phyloP scores from a whole-genome alignment of 2,797 vertebrate species.

The Siniperca obscura region DNA sequence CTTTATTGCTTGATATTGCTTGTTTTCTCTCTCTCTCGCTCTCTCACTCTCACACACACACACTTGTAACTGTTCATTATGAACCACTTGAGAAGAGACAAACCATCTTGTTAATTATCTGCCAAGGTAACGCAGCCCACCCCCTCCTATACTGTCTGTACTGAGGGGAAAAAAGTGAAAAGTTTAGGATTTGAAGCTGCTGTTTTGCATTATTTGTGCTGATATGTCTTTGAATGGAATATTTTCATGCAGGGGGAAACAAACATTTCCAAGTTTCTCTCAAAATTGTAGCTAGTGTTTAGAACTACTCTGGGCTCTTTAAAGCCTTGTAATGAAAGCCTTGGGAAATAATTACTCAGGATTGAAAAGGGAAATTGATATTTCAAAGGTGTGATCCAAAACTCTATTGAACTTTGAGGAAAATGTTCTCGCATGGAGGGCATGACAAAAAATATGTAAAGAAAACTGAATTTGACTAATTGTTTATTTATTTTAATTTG shows the following conservation, averaged over 20 bases:
- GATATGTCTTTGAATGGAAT: background rate
- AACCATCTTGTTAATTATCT: background rate
- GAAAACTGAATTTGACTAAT: too few relatives aligned
- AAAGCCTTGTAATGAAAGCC: too few relatives aligned
- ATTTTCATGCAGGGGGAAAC: too few relatives aligned
- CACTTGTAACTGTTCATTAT: background rate
- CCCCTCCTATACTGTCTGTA: background rate
- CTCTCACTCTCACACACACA: background rate
- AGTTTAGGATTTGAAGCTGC: conserved; percentile 3
- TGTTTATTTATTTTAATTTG: too few relatives aligned
- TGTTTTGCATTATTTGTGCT: background rate
- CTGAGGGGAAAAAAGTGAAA: background rate
- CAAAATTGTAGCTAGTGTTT: too few relatives aligned
- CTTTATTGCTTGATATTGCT: conserved; percentile 17
- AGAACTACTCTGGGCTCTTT: too few relatives aligned
- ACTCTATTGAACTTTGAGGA: too few relatives aligned
- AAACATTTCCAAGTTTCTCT: too few relatives aligned
- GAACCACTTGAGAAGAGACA: background rate
- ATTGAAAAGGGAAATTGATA: too few relatives aligned
- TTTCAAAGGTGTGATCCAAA: background rate
- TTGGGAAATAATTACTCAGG: too few relatives aligned
- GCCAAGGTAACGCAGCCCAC: background rate
- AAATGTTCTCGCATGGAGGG: too few relatives aligned
- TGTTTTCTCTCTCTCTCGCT: conserved; percentile 11
- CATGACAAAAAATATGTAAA: too few relatives aligned